A percentile compares a stretch with the other conserved stretches of the same genome.
Conservation (phyloP, 2,113 vertebrate genomes). For the Leucosticte australis region DNA sequence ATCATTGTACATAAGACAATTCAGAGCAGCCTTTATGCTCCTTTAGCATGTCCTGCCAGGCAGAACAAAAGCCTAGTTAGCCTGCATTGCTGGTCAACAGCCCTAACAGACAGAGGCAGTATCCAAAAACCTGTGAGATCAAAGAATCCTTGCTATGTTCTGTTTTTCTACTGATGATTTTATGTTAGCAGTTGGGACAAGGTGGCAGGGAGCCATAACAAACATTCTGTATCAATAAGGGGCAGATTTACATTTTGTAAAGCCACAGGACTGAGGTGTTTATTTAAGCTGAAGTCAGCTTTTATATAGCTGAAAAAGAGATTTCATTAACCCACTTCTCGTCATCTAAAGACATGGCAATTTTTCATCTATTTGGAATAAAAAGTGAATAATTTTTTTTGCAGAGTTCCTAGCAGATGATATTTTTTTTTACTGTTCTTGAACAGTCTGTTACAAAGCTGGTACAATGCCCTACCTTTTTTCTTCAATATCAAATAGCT, state of each 20-base stretch:
- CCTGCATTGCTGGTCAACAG: not conserved
- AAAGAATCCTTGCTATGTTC: not conserved
- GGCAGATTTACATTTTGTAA: not conserved
- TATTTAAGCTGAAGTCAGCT: not conserved
- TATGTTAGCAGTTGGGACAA: not conserved
- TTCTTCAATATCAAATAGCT: not conserved
- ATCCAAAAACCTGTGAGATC: not conserved
- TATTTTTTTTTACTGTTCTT: not conserved
- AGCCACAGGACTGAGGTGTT: not conserved
- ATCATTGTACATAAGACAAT: not conserved
- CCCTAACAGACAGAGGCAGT: not conserved
- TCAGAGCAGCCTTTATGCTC: not conserved
- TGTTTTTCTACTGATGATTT: not conserved
- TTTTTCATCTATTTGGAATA: not conserved
- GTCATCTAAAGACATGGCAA: not conserved
- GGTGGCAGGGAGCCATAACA: slow-evolving; percentile 1
- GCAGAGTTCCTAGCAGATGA: not conserved
- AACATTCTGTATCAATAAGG: not conserved
- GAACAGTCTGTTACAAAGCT: not conserved
- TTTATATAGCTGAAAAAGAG: not conserved
- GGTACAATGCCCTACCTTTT: not conserved
- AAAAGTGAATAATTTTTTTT: not conserved
- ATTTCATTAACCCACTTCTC: not conserved
- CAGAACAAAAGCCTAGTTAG: not conserved
- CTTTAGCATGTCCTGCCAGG: not conserved